These are phyloP conservation scores for Erythrocebus patas DNA, from an alignment of 2,113 vertebrate genomes.

Conservation along the genomic window DNA sequence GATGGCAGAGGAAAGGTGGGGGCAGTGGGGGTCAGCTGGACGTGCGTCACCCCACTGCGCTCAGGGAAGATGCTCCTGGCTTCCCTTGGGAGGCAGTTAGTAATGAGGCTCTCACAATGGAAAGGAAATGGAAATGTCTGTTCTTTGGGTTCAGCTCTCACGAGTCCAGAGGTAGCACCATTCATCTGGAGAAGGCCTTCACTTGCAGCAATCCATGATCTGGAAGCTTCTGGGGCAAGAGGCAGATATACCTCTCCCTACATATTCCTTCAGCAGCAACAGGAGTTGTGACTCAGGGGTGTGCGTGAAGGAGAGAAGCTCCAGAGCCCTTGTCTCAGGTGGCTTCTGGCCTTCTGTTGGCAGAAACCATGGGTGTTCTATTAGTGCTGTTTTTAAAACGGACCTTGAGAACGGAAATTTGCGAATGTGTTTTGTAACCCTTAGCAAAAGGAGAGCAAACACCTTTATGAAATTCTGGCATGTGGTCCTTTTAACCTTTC, in stretches of 20 bases:
- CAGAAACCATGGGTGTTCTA: conserved; percentile 1
- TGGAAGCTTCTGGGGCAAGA: neutral
- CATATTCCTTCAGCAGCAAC: neutral
- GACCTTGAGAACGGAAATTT: conserved; percentile 46
- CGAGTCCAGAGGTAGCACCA: neutral
- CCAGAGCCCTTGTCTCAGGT: neutral
- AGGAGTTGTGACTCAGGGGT: accelerated
- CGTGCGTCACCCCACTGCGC: accelerated
- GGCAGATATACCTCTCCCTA: neutral
- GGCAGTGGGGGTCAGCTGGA: neutral
- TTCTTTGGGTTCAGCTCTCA: neutral
- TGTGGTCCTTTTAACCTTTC: neutral
- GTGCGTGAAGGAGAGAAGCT: neutral
- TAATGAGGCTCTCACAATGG: neutral
- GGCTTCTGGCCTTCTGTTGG: neutral
- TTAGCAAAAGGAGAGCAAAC: neutral
- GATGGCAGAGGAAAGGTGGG: neutral
- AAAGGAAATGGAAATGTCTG: neutral
- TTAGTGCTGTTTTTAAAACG: neutral
- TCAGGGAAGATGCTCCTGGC: neutral
- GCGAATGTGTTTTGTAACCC: conserved; percentile 53
- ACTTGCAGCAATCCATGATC: neutral
- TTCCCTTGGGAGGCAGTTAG: neutral
- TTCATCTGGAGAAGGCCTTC: neutral
- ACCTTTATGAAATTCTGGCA: conserved; percentile 45